Base-by-base conservation (phyloP, 1,140 invertebrate species). In the Brachionus manjavacas region DNA sequence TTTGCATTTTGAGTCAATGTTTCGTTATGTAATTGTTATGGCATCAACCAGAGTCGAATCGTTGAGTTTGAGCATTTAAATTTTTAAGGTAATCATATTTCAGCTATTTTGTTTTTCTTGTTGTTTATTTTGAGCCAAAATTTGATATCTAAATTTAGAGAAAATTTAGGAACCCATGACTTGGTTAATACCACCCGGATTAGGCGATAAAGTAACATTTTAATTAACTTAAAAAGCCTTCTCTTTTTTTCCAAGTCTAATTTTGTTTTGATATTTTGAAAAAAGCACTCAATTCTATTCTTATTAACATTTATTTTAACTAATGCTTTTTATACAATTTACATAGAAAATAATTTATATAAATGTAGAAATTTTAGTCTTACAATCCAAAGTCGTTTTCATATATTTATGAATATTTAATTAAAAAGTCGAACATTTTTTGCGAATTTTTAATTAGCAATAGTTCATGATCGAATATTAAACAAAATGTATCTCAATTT, bases 1-100 rank as follows among this genome's bases (percentile, higher is more conserved):
- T 74, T 74, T 74, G 70, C 70, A 74, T 74, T 74, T 41, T 74
- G 52, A 60, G 52, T 60, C 52, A 60, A 60, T 60, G 52, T 60
- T 20, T 16, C 52, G 52, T 60, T 60, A 60, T 60, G 52, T 60
- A 60, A 60, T 60, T 60, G 52, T 60, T 60, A 60, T 60, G 52
- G 52, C 52, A 60, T 60, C 52, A 60, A 60, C 52, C 20, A 60
- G 52, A 60, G 52, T 60, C 52, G 52, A 60, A 60, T 60, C 16
- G 52, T 60, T 60, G n/a, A 9, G 25, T 60, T 20, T 60, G 52
- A 20, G 16, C 16, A 60, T 60, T 60, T 23, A 60, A 60, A 60
- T 60, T 60, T 60, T 60, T 9, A 60, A 60, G 16, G 52, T 60
- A 60, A 60, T 60, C 52, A 60, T 60, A 60, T 60, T 60, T 60